phyloP scores from a whole-genome alignment of 1,140 invertebrate genomes.

The Drosophila busckii region DNA sequence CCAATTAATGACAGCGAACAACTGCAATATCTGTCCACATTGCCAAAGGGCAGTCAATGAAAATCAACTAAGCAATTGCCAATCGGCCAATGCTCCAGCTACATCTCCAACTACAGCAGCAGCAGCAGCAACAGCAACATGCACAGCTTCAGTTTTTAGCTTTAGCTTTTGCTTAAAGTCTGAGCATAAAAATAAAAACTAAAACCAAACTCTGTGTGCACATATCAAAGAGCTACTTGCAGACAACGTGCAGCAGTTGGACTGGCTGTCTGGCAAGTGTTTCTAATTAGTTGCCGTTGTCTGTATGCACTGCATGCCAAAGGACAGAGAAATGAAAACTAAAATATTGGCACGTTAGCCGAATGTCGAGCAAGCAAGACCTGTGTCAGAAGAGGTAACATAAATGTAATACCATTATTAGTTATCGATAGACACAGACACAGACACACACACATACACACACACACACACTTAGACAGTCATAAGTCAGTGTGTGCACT shows the following conservation, averaged over 20 bases:
- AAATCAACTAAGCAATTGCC: constrained; percentile 72
- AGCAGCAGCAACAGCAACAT: not conserved
- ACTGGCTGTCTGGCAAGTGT: constrained; percentile 42
- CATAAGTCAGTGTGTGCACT: too few species aligned
- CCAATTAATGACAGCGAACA: constrained; percentile 66
- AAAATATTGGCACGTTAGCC: constrained; percentile 54
- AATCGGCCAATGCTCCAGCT: constrained; percentile 28
- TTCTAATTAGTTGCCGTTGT: constrained; percentile 60
- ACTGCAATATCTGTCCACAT: constrained; percentile 47
- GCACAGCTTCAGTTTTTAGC: too few species aligned
- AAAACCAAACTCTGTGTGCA: too few species aligned
- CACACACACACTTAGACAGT: too few species aligned
- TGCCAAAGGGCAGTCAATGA: constrained; percentile 59
- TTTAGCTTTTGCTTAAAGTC: too few species aligned
- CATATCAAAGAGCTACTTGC: too few species aligned
- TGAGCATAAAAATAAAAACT: too few species aligned
- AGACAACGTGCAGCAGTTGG: too few species aligned
- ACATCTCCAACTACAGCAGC: not conserved
- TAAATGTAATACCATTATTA: constrained; percentile 74
- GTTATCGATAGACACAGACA: constrained; percentile 57
- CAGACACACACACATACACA: constrained; percentile 1
- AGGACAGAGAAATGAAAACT: constrained; percentile 51
- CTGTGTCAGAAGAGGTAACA: constrained; percentile 27
- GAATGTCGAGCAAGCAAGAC: constrained; percentile 16
- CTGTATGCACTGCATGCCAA: constrained; percentile 19